Base-by-base conservation (phyloP, 1,140 invertebrate genomes). In the Drosophila kanapiae region DNA sequence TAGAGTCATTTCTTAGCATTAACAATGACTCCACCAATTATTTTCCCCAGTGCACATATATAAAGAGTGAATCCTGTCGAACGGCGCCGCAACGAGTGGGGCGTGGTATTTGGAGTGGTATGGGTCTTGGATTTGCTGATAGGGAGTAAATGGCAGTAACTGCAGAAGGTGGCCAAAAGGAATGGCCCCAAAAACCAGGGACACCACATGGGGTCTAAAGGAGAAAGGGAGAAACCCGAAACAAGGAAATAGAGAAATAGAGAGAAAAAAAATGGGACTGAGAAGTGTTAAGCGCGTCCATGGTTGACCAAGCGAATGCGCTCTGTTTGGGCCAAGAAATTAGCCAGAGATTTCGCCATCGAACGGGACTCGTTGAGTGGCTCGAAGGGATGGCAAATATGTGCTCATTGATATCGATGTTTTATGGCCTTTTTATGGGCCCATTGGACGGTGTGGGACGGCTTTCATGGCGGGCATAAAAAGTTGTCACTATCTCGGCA, bases 331-430 rank as follows among this genome's bases (percentile, higher is more conserved):
- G 40, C 72, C 68, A 74, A 70, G 70, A 74, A 74, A 74, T 74
- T 74, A 74, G 70, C 70, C 70, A 35, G 68, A 72, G 70, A 74
- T 74, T 74, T 74, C n/a, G 38, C 40, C 57, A 33, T 31, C 48
- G 27, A 51, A n/a, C 5, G 18, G 29, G 43, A 45, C 27, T 48
- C 18, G 53, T 13, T 35, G 42, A 70, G 65, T 59, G 65, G 42
- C 43, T 72, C 11, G 45, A 37, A 71, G 53, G 45, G 37, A 71
- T 42, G 67, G 27, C 69, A 60, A 70, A 71, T 72, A 58, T 72
- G 69, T 71, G 69, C 70, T 74, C 70, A 72, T 74, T 74, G 70
- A 74, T 74, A 74, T 74, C 70, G 70, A 74, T 72, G 70, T 74
- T 74, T 74, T 74, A 74, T 74, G 68, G 49, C 67, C 49, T 51